A percentile compares a stretch with the other conserved stretches of the same genome.
phyloP scores from a whole-genome alignment of 2,797 vertebrate genomes.

The Platyrinchus mystaceus region DNA sequence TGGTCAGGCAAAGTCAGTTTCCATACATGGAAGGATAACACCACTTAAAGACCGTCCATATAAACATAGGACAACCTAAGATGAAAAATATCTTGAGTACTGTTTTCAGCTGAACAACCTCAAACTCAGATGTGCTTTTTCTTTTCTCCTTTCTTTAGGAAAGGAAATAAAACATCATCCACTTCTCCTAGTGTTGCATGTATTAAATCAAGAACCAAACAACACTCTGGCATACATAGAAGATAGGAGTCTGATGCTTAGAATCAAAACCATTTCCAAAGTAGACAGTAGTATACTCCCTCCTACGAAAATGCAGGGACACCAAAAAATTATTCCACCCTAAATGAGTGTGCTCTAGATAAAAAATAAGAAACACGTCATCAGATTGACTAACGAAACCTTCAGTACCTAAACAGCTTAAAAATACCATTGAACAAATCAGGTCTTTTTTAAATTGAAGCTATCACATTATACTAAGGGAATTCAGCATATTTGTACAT shows the following conservation, averaged over 20 bases:
- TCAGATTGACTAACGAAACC: not conserved
- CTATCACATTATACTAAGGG: accelerated
- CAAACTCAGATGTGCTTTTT: not conserved
- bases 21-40: not conserved
- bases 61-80: not conserved
- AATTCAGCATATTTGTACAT: not conserved
- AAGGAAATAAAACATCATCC: not conserved
- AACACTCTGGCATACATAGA: not conserved
- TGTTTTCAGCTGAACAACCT: not conserved
- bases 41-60: not conserved
- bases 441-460: not conserved
- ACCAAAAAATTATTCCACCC: not conserved
- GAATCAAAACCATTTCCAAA: not conserved
- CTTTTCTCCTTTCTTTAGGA: not conserved
- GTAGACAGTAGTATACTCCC: not conserved
- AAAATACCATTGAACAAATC: not conserved
- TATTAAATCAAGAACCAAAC: not conserved
- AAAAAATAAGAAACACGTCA: not conserved
- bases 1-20: not conserved
- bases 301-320: not conserved
- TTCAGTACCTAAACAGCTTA: not conserved
- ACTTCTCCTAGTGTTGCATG: not conserved
- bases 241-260: not conserved
- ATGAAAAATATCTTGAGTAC: not conserved
- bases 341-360: not conserved